These are phyloP conservation scores for Danio tinwini DNA, from an alignment of 2,797 vertebrate species.

Conservation along the genomic window DNA sequence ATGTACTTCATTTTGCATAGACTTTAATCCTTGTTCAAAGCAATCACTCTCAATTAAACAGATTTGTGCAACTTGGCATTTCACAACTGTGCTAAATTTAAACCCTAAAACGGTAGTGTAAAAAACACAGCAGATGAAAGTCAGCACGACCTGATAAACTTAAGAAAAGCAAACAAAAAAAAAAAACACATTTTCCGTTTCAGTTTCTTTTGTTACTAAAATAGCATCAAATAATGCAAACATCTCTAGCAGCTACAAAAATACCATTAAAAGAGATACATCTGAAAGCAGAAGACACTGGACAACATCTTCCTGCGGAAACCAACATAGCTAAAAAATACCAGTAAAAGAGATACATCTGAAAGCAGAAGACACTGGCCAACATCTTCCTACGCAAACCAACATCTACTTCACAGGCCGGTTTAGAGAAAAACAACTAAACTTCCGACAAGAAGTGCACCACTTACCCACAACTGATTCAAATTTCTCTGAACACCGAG, in stretches of 20 bases:
- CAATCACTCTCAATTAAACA: not conserved
- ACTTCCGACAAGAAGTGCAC: not conserved
- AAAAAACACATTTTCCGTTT: not conserved
- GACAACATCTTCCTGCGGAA: conserved; percentile 7
- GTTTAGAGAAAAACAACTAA: conserved; percentile 4
- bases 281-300: not conserved
- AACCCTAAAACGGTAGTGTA: not conserved
- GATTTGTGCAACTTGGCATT: not conserved
- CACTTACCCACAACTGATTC: conserved; percentile 3
- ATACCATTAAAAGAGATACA: not conserved
- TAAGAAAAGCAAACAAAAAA: not conserved
- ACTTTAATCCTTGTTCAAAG: not conserved
- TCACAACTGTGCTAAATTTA: not conserved
- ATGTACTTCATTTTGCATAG: not conserved
- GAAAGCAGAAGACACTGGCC: not conserved
- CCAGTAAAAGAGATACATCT: not conserved
- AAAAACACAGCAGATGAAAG: not conserved
- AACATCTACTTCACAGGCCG: not conserved
- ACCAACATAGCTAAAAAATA: not conserved
- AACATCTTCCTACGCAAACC: conserved; percentile 10
- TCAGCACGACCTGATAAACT: not conserved
- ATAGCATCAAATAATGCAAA: not conserved
- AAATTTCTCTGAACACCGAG: conserved; percentile 15
- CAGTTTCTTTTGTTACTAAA: not conserved
- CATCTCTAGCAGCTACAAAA: not conserved